A percentile compares a stretch with the other conserved stretches of the same genome.
Conservation (phyloP, 2,113 vertebrate genomes). For the Plecotus auritus region DNA sequence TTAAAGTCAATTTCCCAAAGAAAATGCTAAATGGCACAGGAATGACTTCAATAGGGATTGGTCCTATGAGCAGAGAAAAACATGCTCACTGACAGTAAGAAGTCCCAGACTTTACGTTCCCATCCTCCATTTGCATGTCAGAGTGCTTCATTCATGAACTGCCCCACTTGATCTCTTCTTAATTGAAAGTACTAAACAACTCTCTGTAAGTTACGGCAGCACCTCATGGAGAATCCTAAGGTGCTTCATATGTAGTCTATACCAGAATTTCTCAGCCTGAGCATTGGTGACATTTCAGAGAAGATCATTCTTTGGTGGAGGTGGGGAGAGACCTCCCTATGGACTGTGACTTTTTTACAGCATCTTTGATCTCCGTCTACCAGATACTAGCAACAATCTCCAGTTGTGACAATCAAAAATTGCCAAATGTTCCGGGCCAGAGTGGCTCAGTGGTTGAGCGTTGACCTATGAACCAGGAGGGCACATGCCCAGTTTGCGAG, state of each 20-base stretch:
- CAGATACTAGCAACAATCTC: background rate
- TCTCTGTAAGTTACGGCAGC: background rate
- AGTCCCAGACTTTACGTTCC: background rate
- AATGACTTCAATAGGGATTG: slow-evolving; percentile 25
- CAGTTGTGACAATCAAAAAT: background rate
- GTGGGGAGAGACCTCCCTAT: background rate
- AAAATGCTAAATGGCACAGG: slow-evolving; percentile 20
- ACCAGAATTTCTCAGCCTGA: too few relatives aligned
- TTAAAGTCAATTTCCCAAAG: background rate
- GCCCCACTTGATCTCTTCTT: slow-evolving; percentile 15
- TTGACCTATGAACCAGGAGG: too few relatives aligned
- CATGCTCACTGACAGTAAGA: background rate
- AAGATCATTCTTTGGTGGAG: background rate
- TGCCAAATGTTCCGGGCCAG: too few relatives aligned
- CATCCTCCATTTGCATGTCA: background rate
- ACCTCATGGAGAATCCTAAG: background rate
- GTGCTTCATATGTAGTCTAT: background rate
- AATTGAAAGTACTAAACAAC: slow-evolving; percentile 32
- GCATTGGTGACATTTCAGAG: background rate
- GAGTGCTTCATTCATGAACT: slow-evolving; percentile 9
- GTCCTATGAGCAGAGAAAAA: slow-evolving; percentile 19
- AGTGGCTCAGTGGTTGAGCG: too few relatives aligned
- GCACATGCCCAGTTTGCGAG: too few relatives aligned
- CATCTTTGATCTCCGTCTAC: background rate
- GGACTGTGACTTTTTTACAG: background rate